These are phyloP conservation scores for Diadema setosum DNA, from an alignment of 35 echinoderm and acorn worm genomes.

Conservation along the genomic window DNA sequence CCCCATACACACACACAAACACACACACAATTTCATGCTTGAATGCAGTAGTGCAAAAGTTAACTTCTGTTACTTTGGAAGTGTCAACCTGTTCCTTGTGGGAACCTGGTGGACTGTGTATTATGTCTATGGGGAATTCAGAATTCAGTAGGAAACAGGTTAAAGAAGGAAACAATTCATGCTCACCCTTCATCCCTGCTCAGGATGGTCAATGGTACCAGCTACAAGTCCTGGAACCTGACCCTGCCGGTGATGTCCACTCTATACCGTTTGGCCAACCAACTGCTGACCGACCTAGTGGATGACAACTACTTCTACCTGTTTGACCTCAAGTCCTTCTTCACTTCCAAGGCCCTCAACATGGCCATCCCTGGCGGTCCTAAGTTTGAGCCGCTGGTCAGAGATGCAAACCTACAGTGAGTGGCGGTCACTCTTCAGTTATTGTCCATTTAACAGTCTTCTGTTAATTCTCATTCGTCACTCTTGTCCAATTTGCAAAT, in stretches of 20 bases:
- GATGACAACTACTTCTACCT: constrained; percentile 99
- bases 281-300: constrained; percentile 82
- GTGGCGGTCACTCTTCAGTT: background rate
- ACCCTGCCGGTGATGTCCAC: constrained; percentile 91
- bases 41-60: too few relatives aligned
- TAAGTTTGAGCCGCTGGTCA: constrained; percentile 97
- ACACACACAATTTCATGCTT: too few relatives aligned
- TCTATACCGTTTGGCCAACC: constrained; percentile 84
- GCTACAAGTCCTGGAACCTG: constrained; percentile 93
- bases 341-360: constrained; percentile 98
- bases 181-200: background rate
- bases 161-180: too few relatives aligned
- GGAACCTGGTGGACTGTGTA: too few relatives aligned
- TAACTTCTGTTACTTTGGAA: too few relatives aligned
- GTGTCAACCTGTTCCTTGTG: too few relatives aligned
- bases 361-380: constrained; percentile 98
- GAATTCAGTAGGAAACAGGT: too few relatives aligned
- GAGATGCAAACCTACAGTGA: constrained; percentile 90
- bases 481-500: background rate
- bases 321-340: constrained; percentile 99
- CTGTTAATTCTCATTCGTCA: too few relatives aligned
- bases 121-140: too few relatives aligned
- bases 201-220: constrained; percentile 90
- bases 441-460: background rate
- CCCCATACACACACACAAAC: too few relatives aligned